A percentile compares a stretch with the other conserved stretches of the same genome.
phyloP scores from a whole-genome alignment of 2,113 vertebrate genomes.

The Eubucco bourcierii region DNA sequence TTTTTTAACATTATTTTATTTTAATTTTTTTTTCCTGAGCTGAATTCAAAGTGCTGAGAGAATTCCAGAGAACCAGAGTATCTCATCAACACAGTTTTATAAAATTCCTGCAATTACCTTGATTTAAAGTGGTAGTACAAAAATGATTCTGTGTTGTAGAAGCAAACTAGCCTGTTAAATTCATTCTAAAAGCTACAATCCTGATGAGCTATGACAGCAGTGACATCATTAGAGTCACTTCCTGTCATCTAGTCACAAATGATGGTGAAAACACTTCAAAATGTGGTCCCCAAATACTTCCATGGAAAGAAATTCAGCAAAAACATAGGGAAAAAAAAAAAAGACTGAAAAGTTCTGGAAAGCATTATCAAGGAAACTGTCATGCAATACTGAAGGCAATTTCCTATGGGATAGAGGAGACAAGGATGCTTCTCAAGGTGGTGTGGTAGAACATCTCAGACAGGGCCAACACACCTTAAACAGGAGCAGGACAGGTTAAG shows the following conservation, averaged over 20 bases:
- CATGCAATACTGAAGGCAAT: background rate
- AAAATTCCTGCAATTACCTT: background rate
- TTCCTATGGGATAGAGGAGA: background rate
- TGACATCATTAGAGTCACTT: background rate
- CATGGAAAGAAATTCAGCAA: background rate
- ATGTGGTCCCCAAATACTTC: background rate
- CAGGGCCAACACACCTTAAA: background rate
- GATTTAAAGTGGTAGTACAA: background rate
- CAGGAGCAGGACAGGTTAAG: background rate
- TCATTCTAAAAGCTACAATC: background rate
- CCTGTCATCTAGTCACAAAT: background rate
- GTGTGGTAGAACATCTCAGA: background rate
- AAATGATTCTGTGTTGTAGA: background rate
- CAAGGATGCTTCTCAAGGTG: background rate
- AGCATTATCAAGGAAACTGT: background rate
- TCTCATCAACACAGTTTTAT: background rate
- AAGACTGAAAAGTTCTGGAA: background rate
- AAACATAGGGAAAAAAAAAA: background rate
- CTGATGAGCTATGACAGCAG: background rate
- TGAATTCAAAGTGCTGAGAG: background rate
- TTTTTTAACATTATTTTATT: background rate
- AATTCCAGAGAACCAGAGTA: background rate
- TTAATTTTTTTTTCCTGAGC: background rate
- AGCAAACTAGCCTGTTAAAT: background rate
- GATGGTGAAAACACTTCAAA: background rate